Percentiles rank a stretch among this genome's conserved stretches.
These are phyloP conservation scores for Agriopis leucophaearia DNA, from an alignment of 2,888 invertebrate genomes.

Conservation along the genomic window DNA sequence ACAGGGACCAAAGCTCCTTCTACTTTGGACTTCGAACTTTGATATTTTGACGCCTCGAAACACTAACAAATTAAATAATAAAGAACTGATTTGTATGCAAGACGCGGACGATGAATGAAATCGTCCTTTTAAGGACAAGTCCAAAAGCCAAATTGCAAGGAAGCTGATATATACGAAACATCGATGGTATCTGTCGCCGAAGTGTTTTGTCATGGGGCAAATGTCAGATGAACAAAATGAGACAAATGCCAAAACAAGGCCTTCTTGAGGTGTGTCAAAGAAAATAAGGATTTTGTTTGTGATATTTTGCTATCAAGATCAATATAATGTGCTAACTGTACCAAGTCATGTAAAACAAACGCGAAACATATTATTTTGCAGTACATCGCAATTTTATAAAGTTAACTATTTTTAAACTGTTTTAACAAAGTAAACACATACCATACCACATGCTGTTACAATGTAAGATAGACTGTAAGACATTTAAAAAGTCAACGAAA, in stretches of 20 bases:
- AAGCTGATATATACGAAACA: constrained; percentile 47
- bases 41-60: constrained; percentile 78
- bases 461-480: too few relatives aligned
- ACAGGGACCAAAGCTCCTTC: constrained; percentile 42
- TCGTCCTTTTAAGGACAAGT: constrained; percentile 56
- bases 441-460: too few relatives aligned
- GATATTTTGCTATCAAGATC: background rate
- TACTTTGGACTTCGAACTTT: constrained; percentile 56
- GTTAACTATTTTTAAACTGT: too few relatives aligned
- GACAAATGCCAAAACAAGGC: constrained; percentile 16
- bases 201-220: constrained; percentile 34
- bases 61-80: constrained; percentile 78
- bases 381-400: too few relatives aligned
- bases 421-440: too few relatives aligned
- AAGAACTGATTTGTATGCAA: constrained; percentile 74
- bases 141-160: constrained; percentile 54
- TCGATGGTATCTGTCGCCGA: constrained; percentile 40
- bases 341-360: too few relatives aligned
- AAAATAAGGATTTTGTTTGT: background rate
- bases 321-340: background rate
- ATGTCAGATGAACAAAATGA: constrained; percentile 38
- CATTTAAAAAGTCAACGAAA: too few relatives aligned
- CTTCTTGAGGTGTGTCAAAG: background rate
- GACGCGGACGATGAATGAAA: constrained; percentile 62
- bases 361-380: too few relatives aligned